Conservation (phyloP, 2,888 invertebrate genomes). For the Nephrotoma flavescens region DNA sequence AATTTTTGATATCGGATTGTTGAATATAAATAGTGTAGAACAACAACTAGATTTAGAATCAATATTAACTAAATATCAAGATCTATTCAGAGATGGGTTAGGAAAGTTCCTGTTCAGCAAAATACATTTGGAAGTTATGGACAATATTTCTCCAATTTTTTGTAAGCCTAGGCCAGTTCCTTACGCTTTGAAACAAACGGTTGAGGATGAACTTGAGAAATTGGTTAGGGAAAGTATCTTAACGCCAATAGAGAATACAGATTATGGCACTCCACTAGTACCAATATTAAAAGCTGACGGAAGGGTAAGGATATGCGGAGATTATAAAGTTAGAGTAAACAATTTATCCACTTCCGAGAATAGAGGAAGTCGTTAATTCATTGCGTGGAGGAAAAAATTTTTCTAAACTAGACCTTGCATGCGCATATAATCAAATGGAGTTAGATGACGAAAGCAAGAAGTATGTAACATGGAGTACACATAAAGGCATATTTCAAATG, state of each 20-base stretch:
- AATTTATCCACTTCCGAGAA: constrained; percentile 16
- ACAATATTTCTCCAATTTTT: not conserved
- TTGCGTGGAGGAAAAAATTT: constrained; percentile 11
- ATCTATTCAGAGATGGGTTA: not conserved
- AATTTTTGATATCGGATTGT: too few species aligned
- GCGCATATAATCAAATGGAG: constrained; percentile 23
- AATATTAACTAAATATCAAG: too few species aligned
- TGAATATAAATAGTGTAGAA: too few species aligned
- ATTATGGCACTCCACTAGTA: constrained; percentile 12
- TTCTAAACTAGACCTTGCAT: constrained; percentile 18
- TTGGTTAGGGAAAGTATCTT: constrained; percentile 11
- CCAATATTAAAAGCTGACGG: constrained; percentile 12
- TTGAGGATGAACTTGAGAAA: constrained; percentile 10
- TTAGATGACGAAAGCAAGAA: constrained; percentile 17
- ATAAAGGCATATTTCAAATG: too few species aligned
- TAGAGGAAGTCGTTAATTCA: constrained; percentile 18
- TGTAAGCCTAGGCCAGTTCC: not conserved
- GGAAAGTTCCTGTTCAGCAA: not conserved
- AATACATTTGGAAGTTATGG: not conserved
- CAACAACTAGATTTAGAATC: too few species aligned
- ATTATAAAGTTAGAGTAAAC: constrained; percentile 17
- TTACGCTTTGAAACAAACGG: not conserved
- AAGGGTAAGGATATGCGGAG: constrained; percentile 10
- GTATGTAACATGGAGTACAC: too few species aligned
- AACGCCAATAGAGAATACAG: too few species aligned